Conservation (phyloP, 1,140 invertebrate species). For the Macrotrachela quadricornifera region DNA sequence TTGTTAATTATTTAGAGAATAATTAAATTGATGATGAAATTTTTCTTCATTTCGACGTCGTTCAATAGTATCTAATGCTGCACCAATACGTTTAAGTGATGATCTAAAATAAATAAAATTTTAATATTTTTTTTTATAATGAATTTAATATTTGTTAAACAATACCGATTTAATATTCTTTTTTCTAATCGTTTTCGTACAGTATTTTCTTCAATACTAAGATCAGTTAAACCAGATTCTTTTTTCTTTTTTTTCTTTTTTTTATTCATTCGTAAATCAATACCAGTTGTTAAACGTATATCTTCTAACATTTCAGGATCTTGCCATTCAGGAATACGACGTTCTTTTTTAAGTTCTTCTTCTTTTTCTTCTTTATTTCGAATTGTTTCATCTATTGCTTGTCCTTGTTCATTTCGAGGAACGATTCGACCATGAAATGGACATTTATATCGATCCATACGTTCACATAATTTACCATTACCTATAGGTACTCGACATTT, state of each 20-base stretch:
- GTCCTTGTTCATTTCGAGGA: slow-evolving; percentile 34
- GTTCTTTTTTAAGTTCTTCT: slow-evolving; percentile 7
- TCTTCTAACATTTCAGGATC: slow-evolving; percentile 38
- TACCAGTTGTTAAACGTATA: slow-evolving; percentile 25
- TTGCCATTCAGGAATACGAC: slow-evolving; percentile 34
- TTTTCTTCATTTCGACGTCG: slow-evolving; percentile 33
- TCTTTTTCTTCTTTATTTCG: slow-evolving; percentile 18
- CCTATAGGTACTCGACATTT: slow-evolving; percentile 37
- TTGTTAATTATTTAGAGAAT: slow-evolving; percentile 12
- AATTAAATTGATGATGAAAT: slow-evolving; percentile 38
- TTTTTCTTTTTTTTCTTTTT: slow-evolving; percentile 17
- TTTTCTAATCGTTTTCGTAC: slow-evolving; percentile 22
- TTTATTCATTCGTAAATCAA: slow-evolving; percentile 20
- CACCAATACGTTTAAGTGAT: slow-evolving; percentile 28
- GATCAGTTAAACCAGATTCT: slow-evolving; percentile 24
- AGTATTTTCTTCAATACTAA: slow-evolving; percentile 19
- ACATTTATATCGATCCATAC: slow-evolving; percentile 41
- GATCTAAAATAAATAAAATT: slow-evolving; percentile 11
- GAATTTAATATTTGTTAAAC: neutral
- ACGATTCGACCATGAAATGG: slow-evolving; percentile 44
- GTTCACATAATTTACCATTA: slow-evolving; percentile 40
- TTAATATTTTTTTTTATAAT: neutral
- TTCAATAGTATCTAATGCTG: slow-evolving; percentile 27
- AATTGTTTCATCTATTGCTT: slow-evolving; percentile 20
- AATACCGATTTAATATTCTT: slow-evolving; percentile 23